Percentiles rank a stretch among this genome's conserved stretches.
phyloP scores from a whole-genome alignment of 2,888 invertebrate genomes.

The Drosophila infuscata region DNA sequence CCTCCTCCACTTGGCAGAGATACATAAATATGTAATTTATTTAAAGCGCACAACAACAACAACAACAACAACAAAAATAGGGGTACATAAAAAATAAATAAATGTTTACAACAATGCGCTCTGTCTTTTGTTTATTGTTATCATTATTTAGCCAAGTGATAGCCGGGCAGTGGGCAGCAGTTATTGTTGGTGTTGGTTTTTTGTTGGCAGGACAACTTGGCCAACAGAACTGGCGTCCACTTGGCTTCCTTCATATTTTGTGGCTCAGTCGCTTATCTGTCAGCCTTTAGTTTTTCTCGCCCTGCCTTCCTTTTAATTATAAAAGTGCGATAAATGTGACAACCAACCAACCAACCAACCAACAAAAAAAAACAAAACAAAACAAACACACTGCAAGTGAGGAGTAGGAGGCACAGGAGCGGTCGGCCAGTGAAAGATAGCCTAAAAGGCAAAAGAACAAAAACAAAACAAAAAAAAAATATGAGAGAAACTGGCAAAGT shows the following conservation, averaged over 20 bases:
- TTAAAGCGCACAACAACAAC: constrained; percentile 66
- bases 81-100: constrained; percentile 38
- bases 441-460: constrained; percentile 27
- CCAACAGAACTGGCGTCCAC: constrained; percentile 1
- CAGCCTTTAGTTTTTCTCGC: constrained; percentile 33
- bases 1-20: constrained; percentile 28
- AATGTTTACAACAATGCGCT: constrained; percentile 66
- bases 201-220: constrained; percentile 11
- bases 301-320: constrained; percentile 67
- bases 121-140: constrained; percentile 76
- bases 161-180: constrained; percentile 41
- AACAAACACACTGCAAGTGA: constrained; percentile 5
- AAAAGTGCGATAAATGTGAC: constrained; percentile 80
- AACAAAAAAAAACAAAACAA: constrained; percentile 21
- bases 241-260: constrained; percentile 43
- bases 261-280: constrained; percentile 51
- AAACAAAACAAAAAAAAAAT: not conserved
- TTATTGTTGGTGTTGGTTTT: constrained; percentile 20
- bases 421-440: constrained; percentile 52
- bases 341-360: constrained; percentile 31
- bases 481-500: constrained; percentile 56
- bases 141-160: constrained; percentile 80
- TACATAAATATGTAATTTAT: constrained; percentile 81
- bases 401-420: constrained; percentile 3
- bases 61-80: constrained; percentile 32